Evolutionary conservation across 2,888 invertebrate species (phyloP).

Genomic region (Sclerodermus sp.): DNA sequence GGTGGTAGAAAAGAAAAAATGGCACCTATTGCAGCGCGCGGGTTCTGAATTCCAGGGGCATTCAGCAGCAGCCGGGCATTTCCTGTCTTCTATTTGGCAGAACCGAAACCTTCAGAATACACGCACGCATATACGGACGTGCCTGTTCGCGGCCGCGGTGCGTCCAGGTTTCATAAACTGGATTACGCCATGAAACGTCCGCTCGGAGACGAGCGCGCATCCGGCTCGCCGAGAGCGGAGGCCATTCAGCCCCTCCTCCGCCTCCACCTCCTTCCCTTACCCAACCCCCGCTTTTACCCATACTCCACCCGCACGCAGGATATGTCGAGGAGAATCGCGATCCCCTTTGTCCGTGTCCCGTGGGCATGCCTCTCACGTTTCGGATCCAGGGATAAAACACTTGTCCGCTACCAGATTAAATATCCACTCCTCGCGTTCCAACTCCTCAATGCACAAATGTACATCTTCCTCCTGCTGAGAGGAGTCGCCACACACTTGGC

Average conservation of each 20-base stretch:
- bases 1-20: neutral
- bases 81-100: constrained; percentile 37
- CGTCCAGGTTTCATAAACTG: constrained; percentile 40
- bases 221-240: constrained; percentile 40
- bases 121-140: constrained; percentile 3
- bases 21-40: constrained; percentile 5
- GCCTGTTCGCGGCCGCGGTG: constrained; percentile 12
- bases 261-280: constrained; percentile 12
- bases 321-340: too few relatives aligned
- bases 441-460: too few relatives aligned
- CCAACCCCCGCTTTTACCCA: constrained; percentile 18
- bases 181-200: constrained; percentile 37
- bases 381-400: constrained; percentile 33
- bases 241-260: constrained; percentile 31
- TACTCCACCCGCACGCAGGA: neutral
- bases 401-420: constrained; percentile 1
- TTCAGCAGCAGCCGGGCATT: constrained; percentile 40
- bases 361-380: constrained; percentile 35
- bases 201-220: constrained; percentile 32
- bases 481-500: too few relatives aligned
- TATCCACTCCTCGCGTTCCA: too few relatives aligned
- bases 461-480: too few relatives aligned
- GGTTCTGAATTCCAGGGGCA: constrained; percentile 37
- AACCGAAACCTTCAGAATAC: constrained; percentile 20
- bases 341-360: too few relatives aligned